Conservation (phyloP, 2,888 invertebrate species). For the Nomada hirtipes region DNA sequence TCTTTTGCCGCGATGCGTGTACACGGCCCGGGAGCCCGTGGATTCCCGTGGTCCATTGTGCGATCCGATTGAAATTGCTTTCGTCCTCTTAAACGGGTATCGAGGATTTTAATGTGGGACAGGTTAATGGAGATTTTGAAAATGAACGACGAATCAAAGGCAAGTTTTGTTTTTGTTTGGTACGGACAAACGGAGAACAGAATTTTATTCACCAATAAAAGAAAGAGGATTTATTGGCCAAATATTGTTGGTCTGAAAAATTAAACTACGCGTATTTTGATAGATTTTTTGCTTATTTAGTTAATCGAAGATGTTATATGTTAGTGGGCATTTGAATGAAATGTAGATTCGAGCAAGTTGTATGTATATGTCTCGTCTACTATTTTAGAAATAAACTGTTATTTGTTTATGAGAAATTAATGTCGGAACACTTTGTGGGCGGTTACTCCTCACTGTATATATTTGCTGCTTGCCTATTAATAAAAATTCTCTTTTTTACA, state of each 20-base stretch:
- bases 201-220: background rate
- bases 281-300: background rate
- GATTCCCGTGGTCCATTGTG: slow-evolving; percentile 62
- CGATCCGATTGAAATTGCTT: slow-evolving; percentile 67
- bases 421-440: slow-evolving; percentile 3
- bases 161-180: background rate
- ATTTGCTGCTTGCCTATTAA: slow-evolving; percentile 48
- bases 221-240: background rate
- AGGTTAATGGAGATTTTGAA: slow-evolving; percentile 15
- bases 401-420: slow-evolving; percentile 6
- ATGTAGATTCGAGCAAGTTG: background rate
- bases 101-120: slow-evolving; percentile 52
- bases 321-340: background rate
- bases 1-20: slow-evolving; percentile 36
- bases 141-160: slow-evolving; percentile 22
- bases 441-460: slow-evolving; percentile 9
- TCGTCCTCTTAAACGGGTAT: slow-evolving; percentile 58
- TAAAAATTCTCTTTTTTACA: slow-evolving; percentile 48
- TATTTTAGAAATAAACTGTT: background rate
- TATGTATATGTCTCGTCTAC: too few relatives aligned
- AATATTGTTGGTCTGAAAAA: background rate
- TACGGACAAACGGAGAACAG: background rate
- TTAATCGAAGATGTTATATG: background rate
- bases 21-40: slow-evolving; percentile 24
- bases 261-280: background rate